Conservation (phyloP, 2,113 vertebrate species). For the Corapipo altera region DNA sequence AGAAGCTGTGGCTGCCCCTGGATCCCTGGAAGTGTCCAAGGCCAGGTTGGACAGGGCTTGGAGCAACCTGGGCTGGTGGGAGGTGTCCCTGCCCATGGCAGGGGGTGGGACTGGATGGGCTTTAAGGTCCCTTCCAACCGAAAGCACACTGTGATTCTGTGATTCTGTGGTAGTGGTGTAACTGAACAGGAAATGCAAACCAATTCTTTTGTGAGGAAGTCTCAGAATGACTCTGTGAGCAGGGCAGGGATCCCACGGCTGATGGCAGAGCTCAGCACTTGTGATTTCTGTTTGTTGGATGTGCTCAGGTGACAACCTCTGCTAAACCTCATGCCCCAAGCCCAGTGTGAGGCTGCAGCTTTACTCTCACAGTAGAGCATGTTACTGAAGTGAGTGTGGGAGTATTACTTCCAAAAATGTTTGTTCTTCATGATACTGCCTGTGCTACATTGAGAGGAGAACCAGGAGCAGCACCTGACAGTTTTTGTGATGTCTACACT, state of each 20-base stretch:
- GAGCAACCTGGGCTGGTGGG: fast-evolving
- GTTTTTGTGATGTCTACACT: neutral
- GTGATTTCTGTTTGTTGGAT: neutral
- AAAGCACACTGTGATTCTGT: neutral
- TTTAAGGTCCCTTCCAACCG: neutral
- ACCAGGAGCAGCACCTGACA: neutral
- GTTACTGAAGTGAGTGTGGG: neutral
- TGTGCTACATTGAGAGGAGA: fast-evolving
- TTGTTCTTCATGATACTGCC: neutral
- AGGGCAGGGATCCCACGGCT: neutral
- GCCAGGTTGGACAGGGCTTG: neutral
- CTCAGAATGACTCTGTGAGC: neutral
- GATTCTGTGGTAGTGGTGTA: neutral
- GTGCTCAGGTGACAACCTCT: fast-evolving
- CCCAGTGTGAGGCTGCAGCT: neutral
- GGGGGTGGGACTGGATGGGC: neutral
- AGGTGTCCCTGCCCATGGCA: neutral
- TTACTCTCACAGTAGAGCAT: neutral
- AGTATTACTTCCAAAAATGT: neutral
- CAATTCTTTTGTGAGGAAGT: neutral
- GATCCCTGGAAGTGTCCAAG: neutral
- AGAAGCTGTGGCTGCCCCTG: neutral
- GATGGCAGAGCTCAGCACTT: neutral
- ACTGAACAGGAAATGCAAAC: neutral
- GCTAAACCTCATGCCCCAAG: neutral